phyloP scores from a whole-genome alignment of 2,797 vertebrate species.

The Acanthornis magna region DNA sequence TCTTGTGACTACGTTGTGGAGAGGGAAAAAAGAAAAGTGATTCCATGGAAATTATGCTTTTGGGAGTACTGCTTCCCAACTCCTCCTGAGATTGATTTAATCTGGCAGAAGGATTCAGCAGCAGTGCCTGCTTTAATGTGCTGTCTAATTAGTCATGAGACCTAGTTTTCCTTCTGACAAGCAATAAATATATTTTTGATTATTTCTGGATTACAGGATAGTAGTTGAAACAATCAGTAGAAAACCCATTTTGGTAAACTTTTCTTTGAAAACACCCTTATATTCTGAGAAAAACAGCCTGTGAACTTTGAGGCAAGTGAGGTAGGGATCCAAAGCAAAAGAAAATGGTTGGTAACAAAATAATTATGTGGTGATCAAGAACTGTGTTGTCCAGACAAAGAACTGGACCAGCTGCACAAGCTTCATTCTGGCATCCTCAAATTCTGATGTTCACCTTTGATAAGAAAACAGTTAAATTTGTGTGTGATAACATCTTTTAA shows the following conservation, averaged over 20 bases:
- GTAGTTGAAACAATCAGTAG: background rate
- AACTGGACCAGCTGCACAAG: background rate
- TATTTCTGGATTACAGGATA: background rate
- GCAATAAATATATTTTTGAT: background rate
- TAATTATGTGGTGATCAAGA: background rate
- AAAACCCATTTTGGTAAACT: background rate
- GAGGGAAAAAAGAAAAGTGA: accelerated
- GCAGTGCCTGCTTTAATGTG: background rate
- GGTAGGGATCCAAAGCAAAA: background rate
- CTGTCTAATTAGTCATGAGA: background rate
- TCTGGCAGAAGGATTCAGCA: background rate
- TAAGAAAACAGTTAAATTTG: background rate
- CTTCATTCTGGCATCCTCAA: background rate
- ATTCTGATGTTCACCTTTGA: background rate
- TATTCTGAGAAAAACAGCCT: background rate
- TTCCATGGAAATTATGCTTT: background rate
- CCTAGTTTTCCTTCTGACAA: background rate
- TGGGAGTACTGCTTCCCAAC: background rate
- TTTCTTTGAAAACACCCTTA: background rate
- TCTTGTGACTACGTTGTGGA: background rate
- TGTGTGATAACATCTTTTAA: background rate
- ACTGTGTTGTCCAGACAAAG: background rate
- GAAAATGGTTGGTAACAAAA: background rate
- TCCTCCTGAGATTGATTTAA: background rate
- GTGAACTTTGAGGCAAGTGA: background rate